Base-by-base conservation (phyloP, 2,113 vertebrate species). In the Hippocampus guttulatus region DNA sequence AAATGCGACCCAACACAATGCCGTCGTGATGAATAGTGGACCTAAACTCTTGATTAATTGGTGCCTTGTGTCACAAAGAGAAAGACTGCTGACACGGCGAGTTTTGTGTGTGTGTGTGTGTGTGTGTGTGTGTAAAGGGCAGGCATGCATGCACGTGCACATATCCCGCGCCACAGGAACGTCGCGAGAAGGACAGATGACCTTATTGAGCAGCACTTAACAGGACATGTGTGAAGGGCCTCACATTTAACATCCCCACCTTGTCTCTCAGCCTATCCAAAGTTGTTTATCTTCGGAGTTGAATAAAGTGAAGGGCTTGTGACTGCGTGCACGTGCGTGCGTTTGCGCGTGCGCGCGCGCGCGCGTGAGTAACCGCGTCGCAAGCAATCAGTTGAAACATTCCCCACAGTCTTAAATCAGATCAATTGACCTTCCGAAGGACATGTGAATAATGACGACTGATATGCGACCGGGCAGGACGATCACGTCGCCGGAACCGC, bases 191-290 rank as follows among this genome's bases (percentile, higher is more conserved):
- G 85, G 85, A 87, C 85, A 84, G 83, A 81, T 87, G 81, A 82
- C 83, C 80, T 84, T 88, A 89, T 85, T 87, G 83, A 84, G 87
- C 85, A 88, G 81, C 84, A 79, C 83, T 84, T 84, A 89, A 81
- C 82, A 82, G 85, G 79, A 64, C 54, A 84, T 78, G 78, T 81
- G 84, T 85, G 81, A 89, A 88, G 82, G 86, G 79, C 83, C 81
- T 79, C 82, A 82, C 84, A 85, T 84, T 88, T 84, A 88, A 86
- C 85, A 84, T 83, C 83, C 74, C 84, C 81, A 84, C 82, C 80
- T 86, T 87, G 82, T 87, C 84, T 85, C 72, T 87, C 74, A 65
- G 67, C 79, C 72, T 68, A 78, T 83, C 81, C 75, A 63, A 67
- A 84, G 81, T 83, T 88, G 85, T 89, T 90, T 86, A 85, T 90